A percentile compares a stretch with the other conserved stretches of the same genome.
Conservation (phyloP, 2,888 invertebrate species). For the Heliconius aoede region DNA sequence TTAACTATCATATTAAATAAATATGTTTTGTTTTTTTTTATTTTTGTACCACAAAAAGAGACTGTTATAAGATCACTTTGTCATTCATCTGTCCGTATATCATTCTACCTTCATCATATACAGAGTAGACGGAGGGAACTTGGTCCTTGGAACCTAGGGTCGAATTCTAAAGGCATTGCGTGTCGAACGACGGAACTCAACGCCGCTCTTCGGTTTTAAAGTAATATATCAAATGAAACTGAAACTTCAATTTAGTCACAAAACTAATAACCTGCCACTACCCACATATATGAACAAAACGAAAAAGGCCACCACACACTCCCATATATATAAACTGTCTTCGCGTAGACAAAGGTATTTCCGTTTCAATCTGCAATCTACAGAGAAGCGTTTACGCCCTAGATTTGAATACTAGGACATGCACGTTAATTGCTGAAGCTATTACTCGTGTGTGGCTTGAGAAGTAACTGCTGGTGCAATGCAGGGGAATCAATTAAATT, state of each 20-base stretch:
- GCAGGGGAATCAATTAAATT: conserved; percentile 20
- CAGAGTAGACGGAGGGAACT: too few species aligned
- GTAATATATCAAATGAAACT: neutral
- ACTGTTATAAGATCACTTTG: too few species aligned
- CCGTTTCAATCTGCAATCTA: conserved; percentile 9
- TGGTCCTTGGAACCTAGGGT: too few species aligned
- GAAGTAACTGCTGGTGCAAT: conserved; percentile 30
- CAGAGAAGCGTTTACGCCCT: conserved; percentile 15
- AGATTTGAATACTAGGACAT: conserved; percentile 26
- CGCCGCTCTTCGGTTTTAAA: too few species aligned
- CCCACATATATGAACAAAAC: neutral
- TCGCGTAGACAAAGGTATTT: conserved; percentile 13
- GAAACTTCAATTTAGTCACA: neutral
- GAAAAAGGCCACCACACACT: neutral
- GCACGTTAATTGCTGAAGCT: conserved; percentile 37
- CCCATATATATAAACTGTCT: neutral
- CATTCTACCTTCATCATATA: too few species aligned
- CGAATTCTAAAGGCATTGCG: too few species aligned
- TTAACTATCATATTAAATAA: too few species aligned
- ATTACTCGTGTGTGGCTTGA: conserved; percentile 32
- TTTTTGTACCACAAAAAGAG: too few species aligned
- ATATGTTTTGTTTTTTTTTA: too few species aligned
- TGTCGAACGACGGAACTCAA: too few species aligned
- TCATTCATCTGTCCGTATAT: too few species aligned
- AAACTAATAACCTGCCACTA: neutral